phyloP scores from a whole-genome alignment of 1,140 invertebrate species.

The Drosophila kurseongensis region DNA sequence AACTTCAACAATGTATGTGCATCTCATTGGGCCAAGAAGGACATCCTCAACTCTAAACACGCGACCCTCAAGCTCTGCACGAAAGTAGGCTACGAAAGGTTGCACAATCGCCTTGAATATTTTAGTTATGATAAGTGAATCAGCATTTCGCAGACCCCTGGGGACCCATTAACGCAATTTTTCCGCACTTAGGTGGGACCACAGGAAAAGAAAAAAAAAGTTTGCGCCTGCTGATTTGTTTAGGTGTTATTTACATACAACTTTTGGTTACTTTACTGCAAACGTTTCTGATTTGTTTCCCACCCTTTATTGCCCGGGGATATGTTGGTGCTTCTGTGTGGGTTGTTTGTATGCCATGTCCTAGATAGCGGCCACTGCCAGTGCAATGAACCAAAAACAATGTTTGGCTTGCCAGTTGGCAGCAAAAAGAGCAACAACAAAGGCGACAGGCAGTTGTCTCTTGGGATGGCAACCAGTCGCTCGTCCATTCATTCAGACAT shows the following conservation, averaged over 20 bases:
- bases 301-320: conserved; percentile 11
- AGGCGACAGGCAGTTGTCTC: conserved; percentile 31
- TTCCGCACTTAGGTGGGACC: conserved; percentile 17
- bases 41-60: not conserved
- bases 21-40: conserved; percentile 28
- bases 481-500: conserved; percentile 24
- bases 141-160: conserved; percentile 16
- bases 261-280: conserved; percentile 31
- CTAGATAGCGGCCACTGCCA: conserved; percentile 66
- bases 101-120: conserved; percentile 27
- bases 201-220: conserved; percentile 3
- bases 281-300: conserved; percentile 19
- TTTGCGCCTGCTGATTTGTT: conserved; percentile 30
- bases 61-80: conserved; percentile 7
- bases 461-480: conserved; percentile 25
- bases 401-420: conserved; percentile 37
- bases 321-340: conserved; percentile 12
- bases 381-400: conserved; percentile 76
- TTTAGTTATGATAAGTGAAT: conserved; percentile 36
- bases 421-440: conserved; percentile 21
- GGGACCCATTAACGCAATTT: conserved; percentile 54
- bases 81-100: conserved; percentile 32
- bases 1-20: conserved; percentile 62
- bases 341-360: conserved; percentile 45
- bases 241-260: conserved; percentile 50